phyloP scores from a whole-genome alignment of 2,888 invertebrate species.

The Bhutanitis thaidina region DNA sequence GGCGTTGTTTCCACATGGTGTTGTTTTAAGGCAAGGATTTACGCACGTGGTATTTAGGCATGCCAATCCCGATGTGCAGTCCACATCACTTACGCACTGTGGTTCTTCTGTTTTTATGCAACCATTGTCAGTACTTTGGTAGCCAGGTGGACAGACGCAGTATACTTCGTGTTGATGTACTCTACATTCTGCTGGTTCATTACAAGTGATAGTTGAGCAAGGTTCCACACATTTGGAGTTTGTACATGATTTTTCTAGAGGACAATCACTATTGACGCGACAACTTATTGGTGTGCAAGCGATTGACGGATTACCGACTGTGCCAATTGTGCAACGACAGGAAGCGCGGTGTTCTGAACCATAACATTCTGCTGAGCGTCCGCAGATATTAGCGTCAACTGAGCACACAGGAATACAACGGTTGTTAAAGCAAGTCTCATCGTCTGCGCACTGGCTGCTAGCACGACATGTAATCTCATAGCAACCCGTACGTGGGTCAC shows the following conservation, averaged over 20 bases:
- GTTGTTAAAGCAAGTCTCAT: constrained; percentile 90
- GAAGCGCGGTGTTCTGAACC: constrained; percentile 89
- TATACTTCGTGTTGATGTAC: constrained; percentile 87
- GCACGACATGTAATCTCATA: constrained; percentile 85
- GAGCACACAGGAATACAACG: constrained; percentile 91
- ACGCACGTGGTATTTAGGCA: constrained; percentile 91
- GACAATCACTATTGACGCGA: constrained; percentile 89
- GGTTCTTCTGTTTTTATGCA: constrained; percentile 81
- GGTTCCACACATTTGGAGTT: constrained; percentile 90
- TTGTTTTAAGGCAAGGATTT: constrained; percentile 88
- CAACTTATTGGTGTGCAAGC: constrained; percentile 91
- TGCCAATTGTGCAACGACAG: constrained; percentile 91
- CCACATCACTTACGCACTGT: constrained; percentile 87
- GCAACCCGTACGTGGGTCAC: constrained; percentile 91
- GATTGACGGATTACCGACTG: constrained; percentile 88
- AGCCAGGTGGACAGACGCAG: constrained; percentile 90
- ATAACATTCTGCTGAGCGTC: constrained; percentile 88
- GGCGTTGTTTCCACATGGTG: constrained; percentile 90
- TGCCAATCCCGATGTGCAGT: constrained; percentile 90
- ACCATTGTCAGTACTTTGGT: constrained; percentile 81
- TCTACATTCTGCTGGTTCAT: constrained; percentile 86
- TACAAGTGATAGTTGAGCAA: constrained; percentile 85
- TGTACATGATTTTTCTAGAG: constrained; percentile 88
- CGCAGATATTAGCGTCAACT: constrained; percentile 85
- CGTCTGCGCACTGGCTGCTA: constrained; percentile 88